Evolutionary conservation across 2,113 vertebrate genomes (phyloP), one percentile per base, ranked within the genome.

Genomic region (Tursiops truncatus): DNA sequence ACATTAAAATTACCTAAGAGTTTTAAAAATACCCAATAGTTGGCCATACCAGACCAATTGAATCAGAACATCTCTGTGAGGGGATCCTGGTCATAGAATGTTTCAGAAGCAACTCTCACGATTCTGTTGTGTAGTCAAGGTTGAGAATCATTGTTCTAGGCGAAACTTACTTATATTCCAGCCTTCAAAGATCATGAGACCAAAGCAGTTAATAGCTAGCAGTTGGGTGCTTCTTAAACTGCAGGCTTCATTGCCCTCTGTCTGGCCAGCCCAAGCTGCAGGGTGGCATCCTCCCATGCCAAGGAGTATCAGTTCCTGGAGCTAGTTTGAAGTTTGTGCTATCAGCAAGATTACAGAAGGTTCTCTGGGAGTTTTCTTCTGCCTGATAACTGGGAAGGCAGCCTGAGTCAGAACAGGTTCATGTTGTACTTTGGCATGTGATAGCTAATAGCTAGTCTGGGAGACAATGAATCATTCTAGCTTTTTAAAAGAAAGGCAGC

Each of bases 321-420:
- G 58, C 31, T 9, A 91, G 65, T 73, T 81, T 70, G 50, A 47
- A 85, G 70, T 71, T 17, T 96, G 80, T 84, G 28, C 47, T 86
- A 96, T 96, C 92, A 50, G 80, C 80, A 81, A 94, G 92, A 74
- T 84, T 96, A 80, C 58, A 77, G 63, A 93, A 83, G 70, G 25
- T 17, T 17, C 38, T 25, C 38, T 38, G 96, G 96, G 96, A 97
- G 94, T 92, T 94, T 90, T 74, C 94, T 73, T 58, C 44, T 74
- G 92, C 20, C 33, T 26, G 82, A 92, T 94, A 97, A 85, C 68
- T 36, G 67, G 83, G 28, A 94, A 68, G 93, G 73, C 50, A 62
- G 77, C 65, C 65, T 33, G 94, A 74, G 33, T 76, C 38, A 36
- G 65, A 65, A 74, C 63, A 65, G 44, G 96, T 83, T 94, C 95